Percentiles rank a stretch among this genome's conserved stretches.
Evolutionary conservation across 2,113 vertebrate species (phyloP).

Genomic region (Tringa solitaria): DNA sequence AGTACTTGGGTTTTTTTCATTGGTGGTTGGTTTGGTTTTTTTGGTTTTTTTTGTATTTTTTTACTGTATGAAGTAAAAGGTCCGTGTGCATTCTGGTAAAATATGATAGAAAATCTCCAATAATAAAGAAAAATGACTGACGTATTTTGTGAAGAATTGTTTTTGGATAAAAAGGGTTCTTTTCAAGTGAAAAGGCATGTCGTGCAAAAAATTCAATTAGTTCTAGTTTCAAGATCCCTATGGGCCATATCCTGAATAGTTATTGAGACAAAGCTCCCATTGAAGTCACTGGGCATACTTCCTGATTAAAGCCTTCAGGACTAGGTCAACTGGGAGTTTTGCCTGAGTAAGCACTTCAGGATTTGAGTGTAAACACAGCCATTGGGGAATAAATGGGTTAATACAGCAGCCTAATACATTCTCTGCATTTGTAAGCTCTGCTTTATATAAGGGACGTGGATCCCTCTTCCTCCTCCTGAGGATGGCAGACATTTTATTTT

Average conservation of each 20-base stretch:
- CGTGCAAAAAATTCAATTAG: conserved; percentile 60
- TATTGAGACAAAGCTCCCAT: conserved; percentile 65
- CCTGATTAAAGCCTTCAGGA: conserved; percentile 68
- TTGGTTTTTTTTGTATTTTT: not conserved
- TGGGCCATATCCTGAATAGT: conserved; percentile 65
- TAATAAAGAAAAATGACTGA: not conserved
- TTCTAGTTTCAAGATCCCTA: conserved; percentile 66
- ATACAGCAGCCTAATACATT: conserved; percentile 27
- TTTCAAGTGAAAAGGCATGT: conserved; percentile 59
- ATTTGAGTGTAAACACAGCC: conserved; percentile 61
- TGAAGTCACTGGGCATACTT: conserved; percentile 66
- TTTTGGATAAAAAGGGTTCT: conserved; percentile 47
- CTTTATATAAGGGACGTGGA: not conserved
- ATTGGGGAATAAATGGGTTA: conserved; percentile 65
- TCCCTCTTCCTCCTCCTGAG: not conserved
- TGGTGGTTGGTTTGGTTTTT: not conserved
- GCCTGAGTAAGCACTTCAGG: conserved; percentile 69
- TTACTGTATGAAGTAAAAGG: not conserved
- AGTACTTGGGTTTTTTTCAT: not conserved
- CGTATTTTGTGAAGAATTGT: not conserved
- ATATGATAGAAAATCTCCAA: conserved; percentile 1
- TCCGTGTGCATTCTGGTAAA: not conserved
- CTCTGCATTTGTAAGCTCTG: not conserved
- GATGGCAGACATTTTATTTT: conserved; percentile 48
- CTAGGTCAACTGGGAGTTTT: conserved; percentile 66